Conservation (phyloP, 64 coral and sea anemone species). For the Stichodactyla mertensii region DNA sequence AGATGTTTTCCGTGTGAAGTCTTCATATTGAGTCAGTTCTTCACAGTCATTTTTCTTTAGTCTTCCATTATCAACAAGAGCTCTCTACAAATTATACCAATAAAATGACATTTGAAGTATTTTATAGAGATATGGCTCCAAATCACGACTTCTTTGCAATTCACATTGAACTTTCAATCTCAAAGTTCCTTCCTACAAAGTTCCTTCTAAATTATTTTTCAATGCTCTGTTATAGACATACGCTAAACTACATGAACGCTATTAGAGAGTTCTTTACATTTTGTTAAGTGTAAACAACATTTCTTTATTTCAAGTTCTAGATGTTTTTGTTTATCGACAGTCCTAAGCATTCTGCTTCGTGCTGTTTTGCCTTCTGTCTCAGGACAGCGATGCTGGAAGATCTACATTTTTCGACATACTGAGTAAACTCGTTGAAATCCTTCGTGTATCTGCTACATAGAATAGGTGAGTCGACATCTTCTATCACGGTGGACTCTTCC, state of each 20-base stretch:
- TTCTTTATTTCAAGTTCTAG: not conserved
- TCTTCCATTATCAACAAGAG: not conserved
- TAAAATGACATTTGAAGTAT: not conserved
- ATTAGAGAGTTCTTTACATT: no score
- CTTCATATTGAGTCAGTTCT: no score
- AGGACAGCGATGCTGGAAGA: slow-evolving; percentile 78
- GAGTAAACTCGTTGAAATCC: not conserved
- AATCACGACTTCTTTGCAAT: not conserved
- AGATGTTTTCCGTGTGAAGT: no score
- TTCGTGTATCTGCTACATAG: not conserved
- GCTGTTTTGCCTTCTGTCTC: slow-evolving; percentile 84
- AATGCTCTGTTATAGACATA: no score
- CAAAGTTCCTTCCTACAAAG: no score
- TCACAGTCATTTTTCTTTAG: no score
- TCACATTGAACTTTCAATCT: not conserved
- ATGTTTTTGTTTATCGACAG: not conserved
- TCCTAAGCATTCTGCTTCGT: slow-evolving; percentile 45
- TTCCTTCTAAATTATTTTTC: no score
- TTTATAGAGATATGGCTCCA: not conserved
- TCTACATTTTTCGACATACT: slow-evolving; percentile 64
- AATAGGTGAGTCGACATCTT: not conserved
- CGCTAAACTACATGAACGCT: no score
- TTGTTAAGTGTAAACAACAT: not conserved
- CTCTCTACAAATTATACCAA: not conserved
- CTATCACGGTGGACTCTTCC: slow-evolving; percentile 28